Conservation (phyloP, 2,888 invertebrate species). For the Scrobipalpa atriplicella region DNA sequence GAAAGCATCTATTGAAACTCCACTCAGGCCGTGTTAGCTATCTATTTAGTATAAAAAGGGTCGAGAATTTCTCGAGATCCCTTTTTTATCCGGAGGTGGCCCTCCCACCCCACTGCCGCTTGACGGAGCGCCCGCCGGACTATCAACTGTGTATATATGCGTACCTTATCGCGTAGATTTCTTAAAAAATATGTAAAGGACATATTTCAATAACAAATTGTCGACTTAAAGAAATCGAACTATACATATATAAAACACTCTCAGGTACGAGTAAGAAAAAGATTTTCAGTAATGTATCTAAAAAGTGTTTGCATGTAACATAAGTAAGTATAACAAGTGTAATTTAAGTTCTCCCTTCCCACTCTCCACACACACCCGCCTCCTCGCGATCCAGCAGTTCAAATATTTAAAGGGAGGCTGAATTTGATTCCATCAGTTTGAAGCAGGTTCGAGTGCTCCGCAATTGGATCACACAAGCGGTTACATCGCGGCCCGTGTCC, state of each 20-base stretch:
- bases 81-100: slow-evolving; percentile 76
- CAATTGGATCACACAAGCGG: slow-evolving; percentile 79
- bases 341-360: slow-evolving; percentile 31
- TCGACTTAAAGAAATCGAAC: neutral
- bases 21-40: slow-evolving; percentile 82
- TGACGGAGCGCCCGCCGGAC: slow-evolving; percentile 21
- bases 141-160: neutral
- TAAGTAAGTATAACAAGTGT: slow-evolving; percentile 20
- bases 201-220: neutral
- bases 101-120: slow-evolving; percentile 42
- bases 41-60: slow-evolving; percentile 83
- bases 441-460: slow-evolving; percentile 53
- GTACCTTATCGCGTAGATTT: slow-evolving; percentile 7
- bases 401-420: slow-evolving; percentile 79
- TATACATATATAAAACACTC: too few species aligned
- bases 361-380: slow-evolving; percentile 40
- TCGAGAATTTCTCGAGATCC: slow-evolving; percentile 78
- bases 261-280: too few species aligned
- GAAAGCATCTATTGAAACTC: slow-evolving; percentile 83
- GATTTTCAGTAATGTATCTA: too few species aligned
- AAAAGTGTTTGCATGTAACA: too few species aligned
- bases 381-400: slow-evolving; percentile 54
- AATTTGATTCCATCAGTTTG: slow-evolving; percentile 68
- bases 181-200: slow-evolving; percentile 2
- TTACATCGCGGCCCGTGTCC: slow-evolving; percentile 54